Conservation (phyloP, 1,140 invertebrate species). For the Calephelis virginiensis region DNA sequence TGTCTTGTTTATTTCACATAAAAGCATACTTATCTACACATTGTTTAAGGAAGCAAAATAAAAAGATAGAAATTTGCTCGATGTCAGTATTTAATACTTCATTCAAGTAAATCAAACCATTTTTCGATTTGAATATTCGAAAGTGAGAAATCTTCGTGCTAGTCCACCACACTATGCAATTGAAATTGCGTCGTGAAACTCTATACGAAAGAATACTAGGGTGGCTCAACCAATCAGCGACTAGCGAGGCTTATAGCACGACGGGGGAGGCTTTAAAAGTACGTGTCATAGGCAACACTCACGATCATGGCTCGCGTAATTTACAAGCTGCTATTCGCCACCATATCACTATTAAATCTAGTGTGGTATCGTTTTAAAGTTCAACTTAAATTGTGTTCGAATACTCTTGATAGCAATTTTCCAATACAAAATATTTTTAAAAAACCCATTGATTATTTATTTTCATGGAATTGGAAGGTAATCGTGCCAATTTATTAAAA, state of each 20-base stretch:
- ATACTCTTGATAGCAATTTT: not conserved
- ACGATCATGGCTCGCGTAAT: slow-evolving; percentile 19
- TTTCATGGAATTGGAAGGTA: not conserved
- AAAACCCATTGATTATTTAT: not conserved
- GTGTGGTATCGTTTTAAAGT: not conserved
- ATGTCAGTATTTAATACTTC: no score
- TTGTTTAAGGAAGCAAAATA: no score
- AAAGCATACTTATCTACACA: no score
- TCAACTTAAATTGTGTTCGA: not conserved
- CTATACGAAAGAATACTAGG: slow-evolving; percentile 24
- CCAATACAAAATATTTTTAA: not conserved
- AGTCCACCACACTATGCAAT: not conserved
- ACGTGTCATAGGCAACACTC: slow-evolving; percentile 28
- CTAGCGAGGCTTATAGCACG: slow-evolving; percentile 22
- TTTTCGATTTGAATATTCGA: no score
- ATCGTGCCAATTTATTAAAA: no score
- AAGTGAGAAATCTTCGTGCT: no score
- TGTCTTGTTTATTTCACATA: no score
- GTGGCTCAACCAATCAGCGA: slow-evolving; percentile 25
- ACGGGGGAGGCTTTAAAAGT: slow-evolving; percentile 27
- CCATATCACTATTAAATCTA: not conserved
- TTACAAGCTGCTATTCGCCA: slow-evolving; percentile 10
- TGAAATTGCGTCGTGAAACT: slow-evolving; percentile 24
- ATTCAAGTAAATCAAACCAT: no score
- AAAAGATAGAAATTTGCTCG: no score